Conservation (phyloP, 2,113 vertebrate species). For the Atractosteus spatula region DNA sequence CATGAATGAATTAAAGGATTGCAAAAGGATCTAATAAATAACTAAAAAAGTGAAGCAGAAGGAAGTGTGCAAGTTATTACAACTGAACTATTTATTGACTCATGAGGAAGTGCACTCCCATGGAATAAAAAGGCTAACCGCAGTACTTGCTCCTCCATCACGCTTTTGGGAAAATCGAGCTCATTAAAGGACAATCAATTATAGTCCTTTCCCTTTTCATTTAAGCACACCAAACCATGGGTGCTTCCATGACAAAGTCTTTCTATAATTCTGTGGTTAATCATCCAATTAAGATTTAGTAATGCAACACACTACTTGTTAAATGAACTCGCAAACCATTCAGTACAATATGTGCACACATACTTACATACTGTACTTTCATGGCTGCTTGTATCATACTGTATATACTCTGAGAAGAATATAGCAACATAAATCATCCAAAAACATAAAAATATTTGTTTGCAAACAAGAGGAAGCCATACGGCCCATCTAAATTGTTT, state of each 20-base stretch:
- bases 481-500: too few relatives aligned
- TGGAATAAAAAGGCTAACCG: not conserved
- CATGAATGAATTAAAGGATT: not conserved
- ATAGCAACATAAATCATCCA: too few relatives aligned
- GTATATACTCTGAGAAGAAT: too few relatives aligned
- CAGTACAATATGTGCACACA: too few relatives aligned
- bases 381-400: too few relatives aligned
- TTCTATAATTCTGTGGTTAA: not conserved
- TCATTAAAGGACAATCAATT: not conserved
- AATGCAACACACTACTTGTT: too few relatives aligned
- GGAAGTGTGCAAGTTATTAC: not conserved
- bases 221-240: not conserved
- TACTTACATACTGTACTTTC: too few relatives aligned
- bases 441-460: too few relatives aligned
- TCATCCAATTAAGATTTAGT: not conserved
- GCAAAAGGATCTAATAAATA: not conserved
- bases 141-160: not conserved
- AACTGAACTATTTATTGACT: not conserved
- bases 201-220: not conserved
- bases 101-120: not conserved
- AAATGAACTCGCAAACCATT: too few relatives aligned
- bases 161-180: not conserved
- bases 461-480: too few relatives aligned
- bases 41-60: not conserved
- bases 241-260: not conserved